Base-by-base conservation (phyloP, 1,140 invertebrate genomes). In the Adoxophyes honmai region DNA sequence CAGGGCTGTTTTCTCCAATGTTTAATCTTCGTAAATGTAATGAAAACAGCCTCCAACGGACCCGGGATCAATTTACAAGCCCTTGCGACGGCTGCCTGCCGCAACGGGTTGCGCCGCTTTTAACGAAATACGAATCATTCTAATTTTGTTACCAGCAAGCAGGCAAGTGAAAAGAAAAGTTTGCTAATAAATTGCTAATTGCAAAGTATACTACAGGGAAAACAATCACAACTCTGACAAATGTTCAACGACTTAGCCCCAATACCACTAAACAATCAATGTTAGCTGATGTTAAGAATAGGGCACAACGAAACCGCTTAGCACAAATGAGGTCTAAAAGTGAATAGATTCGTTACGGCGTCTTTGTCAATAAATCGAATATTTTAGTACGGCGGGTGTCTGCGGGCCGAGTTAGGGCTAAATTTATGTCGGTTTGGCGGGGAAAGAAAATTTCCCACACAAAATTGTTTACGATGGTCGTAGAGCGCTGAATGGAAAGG, bases 291-390 rank as follows among this genome's bases (percentile, higher is more conserved):
- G 2, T 28, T 2, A 28, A 28, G 6, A 28, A 3, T 3, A 28
- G 21, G 21, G 2, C 21, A 28, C 21, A 28, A 28, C 21, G 6
- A 48, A 11, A 48, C 9, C 18, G 18, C 16, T 48, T 28, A 18
- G 16, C 52, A 52, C 44, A 42, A 56, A 52, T 51, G 33, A 9
- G 39, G 34, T 13, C 18, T 48, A 37, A 44, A 37, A 52, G 16
- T 18, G 39, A 61, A 59, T 48, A 36, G 35, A 39, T 35, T 44
- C 34, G 14, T 63, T 55, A 61, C 56, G 53, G 56, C 35, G 55
- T 59, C 36, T 51, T 62, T 39, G 53, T 59, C 62, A 57, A 67
- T 74, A 68, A 71, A 69, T 74, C 67, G 52, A 64, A 68, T 68
- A 70, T 70, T 66, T 71, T 69, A 66, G 64, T 60, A 59, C 57